phyloP scores from a whole-genome alignment of 2,888 invertebrate species.

The Apantesis nais region DNA sequence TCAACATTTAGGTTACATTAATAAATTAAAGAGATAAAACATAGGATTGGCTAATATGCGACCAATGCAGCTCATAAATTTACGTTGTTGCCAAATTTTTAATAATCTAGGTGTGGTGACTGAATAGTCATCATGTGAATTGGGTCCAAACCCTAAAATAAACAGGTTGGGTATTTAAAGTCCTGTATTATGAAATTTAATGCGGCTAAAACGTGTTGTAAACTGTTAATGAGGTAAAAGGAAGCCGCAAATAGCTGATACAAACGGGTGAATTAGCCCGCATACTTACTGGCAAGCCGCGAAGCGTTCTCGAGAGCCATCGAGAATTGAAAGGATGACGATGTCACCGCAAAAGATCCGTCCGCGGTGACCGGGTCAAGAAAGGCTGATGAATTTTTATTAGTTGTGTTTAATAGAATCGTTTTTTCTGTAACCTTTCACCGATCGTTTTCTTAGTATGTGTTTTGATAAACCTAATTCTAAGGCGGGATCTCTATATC shows the following conservation, averaged over 20 bases:
- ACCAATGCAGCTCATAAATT: not conserved
- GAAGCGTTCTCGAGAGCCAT: conserved; percentile 62
- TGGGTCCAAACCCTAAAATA: conserved; percentile 29
- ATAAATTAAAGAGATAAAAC: not conserved
- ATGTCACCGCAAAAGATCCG: conserved; percentile 59
- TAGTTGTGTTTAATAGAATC: conserved; percentile 36
- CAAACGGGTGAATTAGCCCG: conserved; percentile 60
- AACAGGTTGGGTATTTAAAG: conserved; percentile 25
- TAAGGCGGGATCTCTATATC: too few relatives aligned
- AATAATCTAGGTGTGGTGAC: too few relatives aligned
- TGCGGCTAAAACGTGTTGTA: conserved; percentile 47
- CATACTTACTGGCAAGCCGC: conserved; percentile 61
- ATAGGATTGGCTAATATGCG: not conserved
- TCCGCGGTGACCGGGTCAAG: conserved; percentile 55
- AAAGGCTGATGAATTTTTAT: conserved; percentile 53
- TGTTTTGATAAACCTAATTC: not conserved
- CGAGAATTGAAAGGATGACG: conserved; percentile 64
- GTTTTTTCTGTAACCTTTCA: not conserved
- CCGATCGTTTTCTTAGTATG: not conserved
- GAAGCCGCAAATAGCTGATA: conserved; percentile 64
- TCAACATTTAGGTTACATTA: not conserved
- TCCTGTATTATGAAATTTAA: conserved; percentile 42
- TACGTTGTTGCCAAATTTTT: too few relatives aligned
- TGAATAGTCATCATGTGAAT: conserved; percentile 12
- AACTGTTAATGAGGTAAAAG: conserved; percentile 57